Base-by-base conservation (phyloP, 1,140 invertebrate species). In the Hypothenemus hampei region DNA sequence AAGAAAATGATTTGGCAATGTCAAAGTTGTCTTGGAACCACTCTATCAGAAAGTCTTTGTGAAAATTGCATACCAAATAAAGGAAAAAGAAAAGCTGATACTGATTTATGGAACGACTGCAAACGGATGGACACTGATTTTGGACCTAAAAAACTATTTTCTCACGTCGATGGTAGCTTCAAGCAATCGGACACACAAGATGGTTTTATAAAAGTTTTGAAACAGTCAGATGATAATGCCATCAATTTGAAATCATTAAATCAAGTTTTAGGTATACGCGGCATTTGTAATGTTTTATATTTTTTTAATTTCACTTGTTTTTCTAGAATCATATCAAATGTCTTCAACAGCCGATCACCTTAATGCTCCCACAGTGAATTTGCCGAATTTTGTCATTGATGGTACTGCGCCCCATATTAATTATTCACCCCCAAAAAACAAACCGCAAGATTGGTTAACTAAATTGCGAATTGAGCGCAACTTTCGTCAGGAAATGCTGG, bases 321-420 rank as follows among this genome's bases (percentile, higher is more conserved):
- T 47, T 48, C 22, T 19, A 48, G 46, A 48, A 48, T 52, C 45
- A 19, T 50, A 41, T 16, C 40, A 58, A 49, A 43, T 40, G 3
- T 18, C 53, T 13, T 15, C 19, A 20, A 52, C 35, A 44, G 23
- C 41, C 7, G 18, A 58, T n/a, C 10, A 15, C 23, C 3, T 36
- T 5, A 51, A 41, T 8, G 55, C 63, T 0, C 86, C 85, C 0
- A 89, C 85, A 0, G 74, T 78, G 4, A 84, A 89, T 70, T 71
- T 91, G 18, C 89, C 89, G 0, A 86, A 90, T 71, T 89, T 78
- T 58, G 85, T 86, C 0, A 57, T 85, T 3, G 82, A 86, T 59
- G 86, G 87, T 1, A 81, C 80, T 16, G 86, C 86, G 0, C 87
- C 87, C 0, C 86, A 87, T 65, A 71, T 86, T 41, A 73, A 83